Evolutionary conservation across 2,797 vertebrate species (phyloP).

Genomic region (Sebastes glaucus): DNA sequence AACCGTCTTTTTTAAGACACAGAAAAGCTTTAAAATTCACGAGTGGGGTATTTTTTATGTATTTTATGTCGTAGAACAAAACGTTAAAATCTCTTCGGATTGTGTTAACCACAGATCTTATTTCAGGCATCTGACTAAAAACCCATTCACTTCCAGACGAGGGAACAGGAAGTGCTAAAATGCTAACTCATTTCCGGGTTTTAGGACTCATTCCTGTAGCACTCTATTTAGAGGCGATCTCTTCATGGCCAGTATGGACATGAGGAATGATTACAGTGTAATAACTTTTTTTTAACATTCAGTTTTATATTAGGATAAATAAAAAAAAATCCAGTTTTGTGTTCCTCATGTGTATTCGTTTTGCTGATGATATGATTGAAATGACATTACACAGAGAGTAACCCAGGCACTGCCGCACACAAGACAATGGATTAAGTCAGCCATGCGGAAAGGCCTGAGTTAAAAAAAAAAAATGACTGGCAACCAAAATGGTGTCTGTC

Average conservation of each 20-base stretch:
- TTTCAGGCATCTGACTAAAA: too few relatives aligned
- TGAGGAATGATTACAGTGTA: background rate
- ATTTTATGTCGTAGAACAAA: too few relatives aligned
- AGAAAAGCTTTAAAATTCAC: too few relatives aligned
- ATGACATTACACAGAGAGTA: slow-evolving; percentile 33
- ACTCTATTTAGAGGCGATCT: too few relatives aligned
- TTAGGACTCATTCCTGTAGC: too few relatives aligned
- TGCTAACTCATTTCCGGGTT: too few relatives aligned
- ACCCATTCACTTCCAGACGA: too few relatives aligned
- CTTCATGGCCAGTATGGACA: background rate
- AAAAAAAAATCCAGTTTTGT: background rate
- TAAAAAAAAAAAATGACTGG: slow-evolving; percentile 63
- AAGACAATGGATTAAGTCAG: slow-evolving; percentile 62
- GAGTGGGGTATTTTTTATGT: too few relatives aligned
- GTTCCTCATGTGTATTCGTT: slow-evolving; percentile 10
- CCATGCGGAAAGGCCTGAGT: slow-evolving; percentile 47
- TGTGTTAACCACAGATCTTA: too few relatives aligned
- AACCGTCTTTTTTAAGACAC: too few relatives aligned
- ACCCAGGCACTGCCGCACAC: slow-evolving; percentile 38
- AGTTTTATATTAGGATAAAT: background rate
- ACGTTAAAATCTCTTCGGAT: too few relatives aligned
- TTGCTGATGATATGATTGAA: slow-evolving; percentile 40
- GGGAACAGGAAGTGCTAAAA: too few relatives aligned
- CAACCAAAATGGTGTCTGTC: slow-evolving; percentile 79
- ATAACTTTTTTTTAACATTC: background rate